A percentile compares a stretch with the other conserved stretches of the same genome.
Conservation (phyloP, 2,797 vertebrate genomes). For the Buphagus erythrorhynchus region DNA sequence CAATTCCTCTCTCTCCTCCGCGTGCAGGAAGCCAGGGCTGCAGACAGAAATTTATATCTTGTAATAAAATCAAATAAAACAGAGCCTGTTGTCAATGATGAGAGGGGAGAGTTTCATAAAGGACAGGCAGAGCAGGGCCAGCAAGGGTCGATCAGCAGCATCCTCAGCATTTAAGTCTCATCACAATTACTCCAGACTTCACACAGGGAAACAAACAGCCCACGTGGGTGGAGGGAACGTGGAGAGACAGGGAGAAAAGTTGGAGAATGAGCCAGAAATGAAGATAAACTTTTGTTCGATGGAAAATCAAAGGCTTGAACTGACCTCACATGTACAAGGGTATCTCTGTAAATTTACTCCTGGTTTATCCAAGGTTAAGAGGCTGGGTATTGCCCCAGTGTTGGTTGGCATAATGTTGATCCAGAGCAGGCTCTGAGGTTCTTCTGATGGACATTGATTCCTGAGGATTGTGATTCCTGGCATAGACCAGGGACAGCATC, state of each 20-base stretch:
- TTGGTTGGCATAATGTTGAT: not conserved
- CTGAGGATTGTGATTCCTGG: not conserved
- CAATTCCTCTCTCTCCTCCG: not conserved
- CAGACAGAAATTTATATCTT: constrained; percentile 65
- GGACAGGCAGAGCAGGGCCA: not conserved
- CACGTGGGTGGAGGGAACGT: fast-evolving
- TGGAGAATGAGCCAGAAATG: not conserved
- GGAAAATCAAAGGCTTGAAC: not conserved
- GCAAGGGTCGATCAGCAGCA: not conserved
- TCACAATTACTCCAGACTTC: not conserved
- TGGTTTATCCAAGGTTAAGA: not conserved
- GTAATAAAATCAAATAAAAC: constrained; percentile 64
- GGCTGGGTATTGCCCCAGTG: not conserved
- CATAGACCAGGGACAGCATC: fast-evolving
- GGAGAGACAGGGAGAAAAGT: not conserved
- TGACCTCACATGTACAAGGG: fast-evolving
- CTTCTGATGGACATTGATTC: not conserved
- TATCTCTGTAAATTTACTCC: not conserved
- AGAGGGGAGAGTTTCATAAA: not conserved
- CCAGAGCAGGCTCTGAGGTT: not conserved
- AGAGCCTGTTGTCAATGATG: not conserved
- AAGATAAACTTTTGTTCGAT: not conserved
- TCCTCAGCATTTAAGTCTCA: not conserved
- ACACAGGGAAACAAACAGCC: not conserved
- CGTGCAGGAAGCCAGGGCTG: not conserved